These are phyloP conservation scores for Hylyphantes graminicola DNA, from an alignment of 1,140 invertebrate species.

Conservation along the genomic window DNA sequence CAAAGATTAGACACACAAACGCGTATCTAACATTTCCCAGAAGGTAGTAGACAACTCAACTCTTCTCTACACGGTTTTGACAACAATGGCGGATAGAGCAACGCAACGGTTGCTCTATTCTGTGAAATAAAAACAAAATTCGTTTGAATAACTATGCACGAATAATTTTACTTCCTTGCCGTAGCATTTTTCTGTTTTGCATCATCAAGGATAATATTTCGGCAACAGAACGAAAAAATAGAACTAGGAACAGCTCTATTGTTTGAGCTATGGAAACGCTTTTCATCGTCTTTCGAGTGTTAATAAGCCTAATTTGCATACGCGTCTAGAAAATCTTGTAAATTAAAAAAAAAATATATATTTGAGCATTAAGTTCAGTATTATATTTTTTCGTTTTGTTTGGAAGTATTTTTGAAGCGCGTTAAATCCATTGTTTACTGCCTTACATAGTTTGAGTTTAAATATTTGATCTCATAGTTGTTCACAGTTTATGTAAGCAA, in stretches of 20 bases:
- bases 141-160: slow-evolving; percentile 7
- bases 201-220: not conserved
- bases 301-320: not conserved
- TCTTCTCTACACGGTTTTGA: not conserved
- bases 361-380: no score
- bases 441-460: no score
- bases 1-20: slow-evolving; percentile 1
- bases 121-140: not conserved
- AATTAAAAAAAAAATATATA: no score
- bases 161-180: not conserved
- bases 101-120: not conserved
- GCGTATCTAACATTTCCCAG: slow-evolving; percentile 15
- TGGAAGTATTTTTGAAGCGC: no score
- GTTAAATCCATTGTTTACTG: no score
- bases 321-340: no score
- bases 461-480: no score
- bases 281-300: slow-evolving; percentile 1
- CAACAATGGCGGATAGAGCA: not conserved
- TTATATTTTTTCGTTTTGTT: no score
- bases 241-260: slow-evolving; percentile 2
- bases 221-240: not conserved
- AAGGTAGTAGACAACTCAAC: not conserved
- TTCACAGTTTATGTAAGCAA: no score
- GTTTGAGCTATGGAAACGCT: slow-evolving; percentile 6
- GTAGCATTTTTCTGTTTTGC: not conserved